phyloP scores from a whole-genome alignment of 35 echinoderm and acorn worm species.

The Heliocidaris tuberculata region DNA sequence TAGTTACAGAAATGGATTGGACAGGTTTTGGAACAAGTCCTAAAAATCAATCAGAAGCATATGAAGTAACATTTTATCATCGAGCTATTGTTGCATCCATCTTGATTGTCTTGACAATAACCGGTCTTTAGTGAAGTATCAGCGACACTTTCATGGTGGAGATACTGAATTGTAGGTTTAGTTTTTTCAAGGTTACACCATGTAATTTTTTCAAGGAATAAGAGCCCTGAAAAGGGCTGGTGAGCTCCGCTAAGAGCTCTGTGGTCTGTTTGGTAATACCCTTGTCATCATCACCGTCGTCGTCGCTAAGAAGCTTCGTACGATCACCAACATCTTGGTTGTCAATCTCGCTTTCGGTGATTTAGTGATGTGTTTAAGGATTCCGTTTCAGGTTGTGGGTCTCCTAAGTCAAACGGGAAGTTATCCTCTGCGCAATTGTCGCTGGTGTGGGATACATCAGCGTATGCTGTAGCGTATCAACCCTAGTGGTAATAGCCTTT shows the following conservation, averaged over 20 bases:
- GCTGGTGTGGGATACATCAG: not conserved
- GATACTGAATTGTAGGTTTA: too few species aligned
- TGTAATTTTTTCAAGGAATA: too few species aligned
- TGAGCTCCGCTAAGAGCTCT: too few species aligned
- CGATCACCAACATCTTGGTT: slow-evolving; percentile 63
- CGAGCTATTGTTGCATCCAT: slow-evolving; percentile 15
- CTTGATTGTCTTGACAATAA: not conserved
- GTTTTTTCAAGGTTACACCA: too few species aligned
- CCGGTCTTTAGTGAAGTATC: too few species aligned
- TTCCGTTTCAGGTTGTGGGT: slow-evolving; percentile 40
- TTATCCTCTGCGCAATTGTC: not conserved
- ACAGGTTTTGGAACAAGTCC: not conserved
- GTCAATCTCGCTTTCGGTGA: slow-evolving; percentile 68
- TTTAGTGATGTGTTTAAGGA: slow-evolving; percentile 37
- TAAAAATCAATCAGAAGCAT: not conserved
- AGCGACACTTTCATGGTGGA: too few species aligned
- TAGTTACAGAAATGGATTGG: not conserved
- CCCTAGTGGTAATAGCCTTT: not conserved
- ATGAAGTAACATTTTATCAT: not conserved
- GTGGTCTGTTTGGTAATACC: slow-evolving; percentile 34
- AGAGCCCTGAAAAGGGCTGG: too few species aligned
- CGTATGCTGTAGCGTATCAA: not conserved
- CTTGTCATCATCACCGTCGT: slow-evolving; percentile 56
- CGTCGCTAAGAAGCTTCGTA: slow-evolving; percentile 62
- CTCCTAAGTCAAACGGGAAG: slow-evolving; percentile 33